Conservation (phyloP, 2,888 invertebrate species). For the Phragmatobia fuliginosa region DNA sequence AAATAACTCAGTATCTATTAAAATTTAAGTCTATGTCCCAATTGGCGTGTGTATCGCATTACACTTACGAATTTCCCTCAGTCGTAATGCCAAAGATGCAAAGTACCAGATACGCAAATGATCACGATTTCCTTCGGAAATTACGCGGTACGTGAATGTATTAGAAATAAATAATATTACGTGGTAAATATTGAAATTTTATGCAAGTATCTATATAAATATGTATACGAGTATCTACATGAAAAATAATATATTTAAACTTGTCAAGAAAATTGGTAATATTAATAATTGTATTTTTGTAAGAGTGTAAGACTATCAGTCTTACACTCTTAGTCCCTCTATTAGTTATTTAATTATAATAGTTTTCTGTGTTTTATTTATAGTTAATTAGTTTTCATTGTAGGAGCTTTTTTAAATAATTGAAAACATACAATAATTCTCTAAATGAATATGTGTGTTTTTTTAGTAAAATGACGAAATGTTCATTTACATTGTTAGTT, state of each 20-base stretch:
- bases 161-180: background rate
- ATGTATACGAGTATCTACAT: too few species aligned
- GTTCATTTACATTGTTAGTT: background rate
- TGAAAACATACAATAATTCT: background rate
- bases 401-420: background rate
- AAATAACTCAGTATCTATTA: too few species aligned
- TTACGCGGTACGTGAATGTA: background rate
- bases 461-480: background rate
- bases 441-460: too few species aligned
- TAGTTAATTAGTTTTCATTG: background rate
- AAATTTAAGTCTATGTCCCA: too few species aligned
- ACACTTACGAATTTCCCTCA: background rate
- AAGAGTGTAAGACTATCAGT: too few species aligned
- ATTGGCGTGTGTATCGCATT: background rate
- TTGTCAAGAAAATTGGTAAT: too few species aligned
- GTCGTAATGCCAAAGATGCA: background rate
- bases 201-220: background rate
- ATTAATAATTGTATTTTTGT: too few species aligned
- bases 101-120: conserved; percentile 1
- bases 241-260: too few species aligned
- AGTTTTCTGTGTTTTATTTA: too few species aligned
- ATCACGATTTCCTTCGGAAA: background rate
- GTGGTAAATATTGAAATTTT: background rate
- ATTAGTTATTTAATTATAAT: too few species aligned
- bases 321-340: too few species aligned